Base-by-base conservation (phyloP, 1,140 invertebrate genomes). In the Phenacoccus solenopsis region DNA sequence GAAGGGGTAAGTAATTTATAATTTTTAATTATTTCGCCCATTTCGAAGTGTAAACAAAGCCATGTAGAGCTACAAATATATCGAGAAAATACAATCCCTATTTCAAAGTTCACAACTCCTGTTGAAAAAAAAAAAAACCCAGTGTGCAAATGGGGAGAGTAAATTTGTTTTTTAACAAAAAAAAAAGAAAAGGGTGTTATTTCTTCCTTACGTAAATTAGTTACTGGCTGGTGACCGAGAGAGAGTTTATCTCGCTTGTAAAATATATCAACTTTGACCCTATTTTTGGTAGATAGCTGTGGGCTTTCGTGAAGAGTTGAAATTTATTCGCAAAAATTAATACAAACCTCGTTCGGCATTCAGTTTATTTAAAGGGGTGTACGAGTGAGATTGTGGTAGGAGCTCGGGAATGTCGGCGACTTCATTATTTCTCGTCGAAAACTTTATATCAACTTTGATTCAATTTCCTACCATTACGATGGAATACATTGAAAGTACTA, bases 371-470 rank as follows among this genome's bases (percentile, higher is more conserved):
- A 9, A 49, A 16, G 38, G 38, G 38, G n/a, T n/a, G n/a, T n/a
- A n/a, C n/a, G 38, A 2, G 38, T 49, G 38, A n/a, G 13, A 16
- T 49, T 49, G 13, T 49, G 38, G 38, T 49, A 10, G 38, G 20
- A 16, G 20, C 38, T n/a, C 12, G 38, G 38, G 38, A 49, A 49
- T 49, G 38, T 49, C 38, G 38, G 38, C 38, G 38, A 49, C 38
- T 49, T 49, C 38, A 49, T 49, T 49, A 49, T 49, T 49, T 49
- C 38, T 49, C 38, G 38, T 49, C 16, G 38, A 49, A 49, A 49
- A 49, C 38, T 49, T 49, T 49, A 49, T 49, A 49, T 49, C 38
- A 49, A 49, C 38, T 49, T 49, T 49, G 38, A 49, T 49, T 49
- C 38, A 49, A 49, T 49, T 49, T 49, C 20, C 38, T 49, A 49